Base-by-base conservation (phyloP, 1,140 invertebrate species). In the Drosophila tropicalis region DNA sequence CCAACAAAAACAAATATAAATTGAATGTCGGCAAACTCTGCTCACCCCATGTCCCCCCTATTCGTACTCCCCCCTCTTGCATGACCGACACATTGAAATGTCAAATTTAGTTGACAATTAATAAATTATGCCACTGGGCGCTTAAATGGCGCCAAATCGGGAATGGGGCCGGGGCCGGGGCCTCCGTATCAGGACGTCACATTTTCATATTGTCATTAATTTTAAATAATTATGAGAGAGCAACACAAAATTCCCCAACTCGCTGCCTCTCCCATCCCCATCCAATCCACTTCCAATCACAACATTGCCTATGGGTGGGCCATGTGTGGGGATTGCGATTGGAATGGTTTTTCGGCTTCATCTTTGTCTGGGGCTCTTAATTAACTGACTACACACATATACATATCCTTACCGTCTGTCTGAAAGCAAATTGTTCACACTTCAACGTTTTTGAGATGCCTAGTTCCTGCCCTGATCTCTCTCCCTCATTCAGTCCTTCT, bases 71-170 rank as follows among this genome's bases (percentile, higher is more conserved):
- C 32, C 32, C 51, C 39, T 47, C 22, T 15, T 60, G 51, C 62
- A 76, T 57, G 56, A 51, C 62, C 29, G 71, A 77, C 85, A 84
- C 84, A 89, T 84, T 84, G 84, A 89, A 89, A 90, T 90, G 84
- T 89, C 84, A 89, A 89, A 84, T 89, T 89, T 89, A 89, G 84
- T 83, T 89, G 84, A 89, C 84, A 89, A 89, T 89, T 89, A 89
- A 89, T 89, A 89, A 89, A 89, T 89, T 81, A 89, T 89, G 71
- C 67, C 55, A 79, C 71, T 69, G 85, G 56, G 73, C 81, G 80
- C 77, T 89, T 89, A 89, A 89, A 73, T 89, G 85, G 84, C 84
- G 84, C 84, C 84, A 90, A 56, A 60, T 29, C 39, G 55, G 54
- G 62, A 41, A 78, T 51, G 62, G 67, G 76, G 67, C 75, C 39